Base-by-base conservation (phyloP, 2,888 invertebrate species). In the Diarsia dahlii region DNA sequence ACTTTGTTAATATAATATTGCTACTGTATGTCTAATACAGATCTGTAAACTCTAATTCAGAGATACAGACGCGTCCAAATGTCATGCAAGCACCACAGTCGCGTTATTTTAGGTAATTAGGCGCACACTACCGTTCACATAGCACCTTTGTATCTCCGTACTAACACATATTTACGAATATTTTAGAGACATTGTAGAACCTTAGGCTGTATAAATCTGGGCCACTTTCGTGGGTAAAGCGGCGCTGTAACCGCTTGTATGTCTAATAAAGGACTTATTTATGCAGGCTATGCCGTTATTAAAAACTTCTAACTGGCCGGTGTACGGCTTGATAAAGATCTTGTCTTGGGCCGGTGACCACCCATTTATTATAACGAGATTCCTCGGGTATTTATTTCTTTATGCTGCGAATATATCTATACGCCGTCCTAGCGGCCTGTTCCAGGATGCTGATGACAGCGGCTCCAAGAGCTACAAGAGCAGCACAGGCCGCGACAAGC, bases 161-260 rank as follows among this genome's bases (percentile, higher is more conserved):
- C 18, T 60, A 62, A 39, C 34, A 60, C 60, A 58, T 18, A 39
- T 45, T 39, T 63, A n/a, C 62, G n/a, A 63, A 63, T 39, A 39
- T 45, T 58, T 28, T 58, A 28, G 58, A 60, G 18, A 39, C 62
- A 34, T 39, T 58, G 58, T 58, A 28, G 58, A 58, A 28, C 58
- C 28, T 15, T 15, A 9, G 9, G 15, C 58, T 8, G 28, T 9
- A 28, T 28, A 58, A 28, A 39, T 8, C 28, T 8, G 28, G 8
- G 28, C 15, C 28, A 3, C 15, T 39, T 63, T 63, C 39, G 39
- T 13, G 39, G 20, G 34, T n/a, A n/a, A 39, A 63, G 39, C 13
- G 6, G 39, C 62, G 12, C 39, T 63, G 62, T 39, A 63, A 20
- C 62, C 5, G 13, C 62, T 63, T 39, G 39, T 63, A 60, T 34